These are phyloP conservation scores for Aphelenchoides fujianensis DNA, from an alignment of 1,140 invertebrate genomes.

Conservation along the genomic window DNA sequence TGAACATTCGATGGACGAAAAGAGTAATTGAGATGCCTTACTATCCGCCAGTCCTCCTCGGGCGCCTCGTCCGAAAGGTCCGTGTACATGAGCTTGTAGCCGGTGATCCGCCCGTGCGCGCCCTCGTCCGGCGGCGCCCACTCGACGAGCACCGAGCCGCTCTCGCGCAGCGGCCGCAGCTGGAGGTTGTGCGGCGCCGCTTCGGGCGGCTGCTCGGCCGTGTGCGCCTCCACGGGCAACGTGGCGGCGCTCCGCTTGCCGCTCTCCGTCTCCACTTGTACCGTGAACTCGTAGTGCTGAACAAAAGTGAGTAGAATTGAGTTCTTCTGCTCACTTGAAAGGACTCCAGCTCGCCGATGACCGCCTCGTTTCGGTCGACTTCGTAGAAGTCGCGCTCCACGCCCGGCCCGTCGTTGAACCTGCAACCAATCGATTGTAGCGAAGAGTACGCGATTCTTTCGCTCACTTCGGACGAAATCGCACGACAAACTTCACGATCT, in stretches of 20 bases:
- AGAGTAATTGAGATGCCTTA: conserved; percentile 15
- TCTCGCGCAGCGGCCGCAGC: conserved; percentile 77
- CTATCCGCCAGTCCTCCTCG: conserved; percentile 31
- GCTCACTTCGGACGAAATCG: conserved; percentile 49
- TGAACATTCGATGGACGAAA: conserved; percentile 30
- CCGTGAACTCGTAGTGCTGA: conserved; percentile 83
- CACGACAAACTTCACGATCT: conserved; percentile 40
- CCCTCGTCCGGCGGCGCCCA: conserved; percentile 89
- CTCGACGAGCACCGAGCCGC: conserved; percentile 83
- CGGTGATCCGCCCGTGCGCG: conserved; percentile 83
- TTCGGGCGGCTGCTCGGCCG: conserved; percentile 87
- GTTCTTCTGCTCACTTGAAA: background rate
- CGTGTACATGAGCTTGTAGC: conserved; percentile 95
- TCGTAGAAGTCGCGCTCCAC: background rate
- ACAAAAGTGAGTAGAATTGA: conserved; percentile 1
- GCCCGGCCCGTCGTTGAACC: conserved; percentile 3
- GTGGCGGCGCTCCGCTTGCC: conserved; percentile 79
- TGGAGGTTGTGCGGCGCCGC: conserved; percentile 87
- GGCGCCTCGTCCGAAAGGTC: conserved; percentile 55
- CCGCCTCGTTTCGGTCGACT: background rate
- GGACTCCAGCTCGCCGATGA: background rate
- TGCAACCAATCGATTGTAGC: background rate
- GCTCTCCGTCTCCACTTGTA: conserved; percentile 87
- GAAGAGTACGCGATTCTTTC: background rate
- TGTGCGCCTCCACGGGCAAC: conserved; percentile 79